Evolutionary conservation across 1,140 invertebrate genomes (phyloP), one percentile per base, ranked within the genome.

Genomic region (Akabosia matsudoensis): DNA sequence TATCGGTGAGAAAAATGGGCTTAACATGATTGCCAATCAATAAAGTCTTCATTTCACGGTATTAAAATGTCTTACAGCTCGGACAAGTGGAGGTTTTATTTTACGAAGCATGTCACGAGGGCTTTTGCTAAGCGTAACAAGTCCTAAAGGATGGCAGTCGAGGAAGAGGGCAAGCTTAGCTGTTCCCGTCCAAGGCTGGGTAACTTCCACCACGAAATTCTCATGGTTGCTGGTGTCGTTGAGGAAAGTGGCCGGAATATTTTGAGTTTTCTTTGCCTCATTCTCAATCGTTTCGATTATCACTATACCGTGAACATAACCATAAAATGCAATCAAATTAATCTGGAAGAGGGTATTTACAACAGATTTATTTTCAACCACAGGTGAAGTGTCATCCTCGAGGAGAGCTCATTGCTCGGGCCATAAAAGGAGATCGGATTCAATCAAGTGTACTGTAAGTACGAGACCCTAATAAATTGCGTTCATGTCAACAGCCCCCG

Each of bases 221-320:
- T 86, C 86, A 16, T 88, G 85, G 0, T 85, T 83, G 7, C 85
- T 82, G 0, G 85, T 82, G 1, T 88, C 85, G 28, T 85, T 84
- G 14, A 81, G 51, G 26, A 78, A 81, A 24, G 74, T 81, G 0
- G 80, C 71, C 76, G 80, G 80, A 34, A 81, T 78, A 61, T 81
- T 81, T 4, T 89, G 79, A 22, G 84, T 85, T 33, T 88, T 86
- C 24, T 90, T 86, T 1, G 85, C 81, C 7, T 83, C 84, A 31
- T 88, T 84, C 76, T 89, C 87, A 14, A 87, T 79, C 0, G 86
- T 89, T 80, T 90, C 89, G 13, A 90, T 83, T 33, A 90, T 86
- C 1, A 91, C 90, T 91, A 45, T 18, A 45, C 37, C 37, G 18
- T 45, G 37, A 45, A 18, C 7, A 45, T 10, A 45, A 18, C 7